Base-by-base conservation (phyloP, 1,140 invertebrate genomes). In the Leptinotarsa lineolata region DNA sequence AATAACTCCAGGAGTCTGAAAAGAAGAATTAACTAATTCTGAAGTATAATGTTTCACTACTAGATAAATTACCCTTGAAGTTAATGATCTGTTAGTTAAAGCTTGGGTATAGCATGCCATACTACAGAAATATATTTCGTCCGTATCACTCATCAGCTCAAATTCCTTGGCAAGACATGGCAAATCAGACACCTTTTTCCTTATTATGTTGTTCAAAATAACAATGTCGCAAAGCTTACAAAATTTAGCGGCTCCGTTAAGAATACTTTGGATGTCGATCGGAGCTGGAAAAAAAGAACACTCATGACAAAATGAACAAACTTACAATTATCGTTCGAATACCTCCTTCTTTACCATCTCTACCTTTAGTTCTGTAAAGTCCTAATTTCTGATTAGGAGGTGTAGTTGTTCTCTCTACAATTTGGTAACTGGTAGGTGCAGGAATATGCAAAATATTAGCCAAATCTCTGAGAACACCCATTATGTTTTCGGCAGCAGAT, bases 391-490 rank as follows among this genome's bases (percentile, higher is more conserved):
- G 92, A 78, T 91, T 92, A 16, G 92, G 91, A 22, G 92, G 92
- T 12, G 92, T 93, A 39, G 90, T 89, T 12, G 92, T 93, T 76
- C 92, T 87, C 83, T 95, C 93, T 12, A 94, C 90, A 70, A 95
- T 93, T 85, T 95, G 92, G 84, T 94, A 96, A 66, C 90, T 89
- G n/a, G 92, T 89, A 4, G 94, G 94, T 46, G 94, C 90, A 46
- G 95, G 92, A 80, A 98, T 94, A 80, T 96, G 93, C 70, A 98
- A 85, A 79, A 98, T 91, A 83, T 96, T 95, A 5, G 96, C 95
- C 76, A 98, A 89, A 84, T 95, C 92, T 78, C 93, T 90, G 22
- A 99, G 87, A 72, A 98, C 95, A 64, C 93, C 93, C 76, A 94
- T 89, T 77, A 98, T 96, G 84, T 98, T 95, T 86, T 97, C 94